These are phyloP conservation scores for rabbit (Oryctolagus cuniculus) DNA, from an alignment of 2,113 vertebrate genomes.

Conservation along the genomic window DNA sequence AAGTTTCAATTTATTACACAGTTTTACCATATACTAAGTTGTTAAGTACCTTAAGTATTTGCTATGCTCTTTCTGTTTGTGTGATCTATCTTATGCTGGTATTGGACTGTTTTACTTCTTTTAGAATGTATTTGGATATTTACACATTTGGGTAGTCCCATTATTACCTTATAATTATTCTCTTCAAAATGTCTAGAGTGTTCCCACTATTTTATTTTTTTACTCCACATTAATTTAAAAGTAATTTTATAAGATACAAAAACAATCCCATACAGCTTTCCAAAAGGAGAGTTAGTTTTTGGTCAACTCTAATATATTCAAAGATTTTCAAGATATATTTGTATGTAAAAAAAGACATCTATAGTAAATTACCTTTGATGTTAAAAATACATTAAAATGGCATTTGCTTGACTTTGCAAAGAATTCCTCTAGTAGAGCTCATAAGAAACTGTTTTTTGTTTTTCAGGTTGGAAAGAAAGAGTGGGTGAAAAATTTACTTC, in stretches of 20 bases:
- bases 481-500: neutral
- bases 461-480: neutral
- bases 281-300: neutral
- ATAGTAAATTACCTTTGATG: neutral
- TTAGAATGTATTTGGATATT: neutral
- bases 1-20: conserved; percentile 4
- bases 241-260: conserved; percentile 13
- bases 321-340: neutral
- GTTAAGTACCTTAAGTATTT: neutral
- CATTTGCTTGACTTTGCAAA: neutral
- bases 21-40: neutral
- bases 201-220: neutral
- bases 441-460: neutral
- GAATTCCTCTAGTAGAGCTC: neutral
- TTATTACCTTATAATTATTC: neutral
- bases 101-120: neutral
- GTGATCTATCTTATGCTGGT: neutral
- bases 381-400: conserved; percentile 14
- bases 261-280: neutral
- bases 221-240: neutral
- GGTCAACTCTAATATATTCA: neutral
- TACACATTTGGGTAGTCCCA: neutral
- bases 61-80: neutral
- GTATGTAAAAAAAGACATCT: neutral
- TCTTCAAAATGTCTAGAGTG: neutral